Percentiles rank a stretch among this genome's conserved stretches.
Conservation (phyloP, 2,888 invertebrate genomes). For the Ypsolopha sequella region DNA sequence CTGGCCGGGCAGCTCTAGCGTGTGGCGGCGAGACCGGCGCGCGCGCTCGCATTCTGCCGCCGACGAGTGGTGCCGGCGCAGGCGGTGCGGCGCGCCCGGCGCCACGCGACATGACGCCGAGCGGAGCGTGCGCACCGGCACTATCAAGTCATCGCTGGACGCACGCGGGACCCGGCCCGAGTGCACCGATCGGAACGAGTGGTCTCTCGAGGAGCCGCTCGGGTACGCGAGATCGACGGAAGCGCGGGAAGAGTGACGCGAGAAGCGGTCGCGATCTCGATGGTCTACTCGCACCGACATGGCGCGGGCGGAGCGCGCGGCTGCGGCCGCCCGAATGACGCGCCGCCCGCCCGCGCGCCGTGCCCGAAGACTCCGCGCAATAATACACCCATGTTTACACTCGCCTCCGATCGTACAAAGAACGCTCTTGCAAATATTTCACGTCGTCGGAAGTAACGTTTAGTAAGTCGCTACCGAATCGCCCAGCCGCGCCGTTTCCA, state of each 20-base stretch:
- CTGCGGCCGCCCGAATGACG: constrained; percentile 64
- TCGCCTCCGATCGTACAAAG: constrained; percentile 50
- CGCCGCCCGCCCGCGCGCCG: constrained; percentile 8
- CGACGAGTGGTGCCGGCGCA: constrained; percentile 61
- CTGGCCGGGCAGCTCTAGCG: constrained; percentile 54
- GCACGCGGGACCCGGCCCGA: constrained; percentile 58
- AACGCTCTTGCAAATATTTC: constrained; percentile 49
- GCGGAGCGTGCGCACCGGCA: constrained; percentile 59
- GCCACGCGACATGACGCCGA: constrained; percentile 60
- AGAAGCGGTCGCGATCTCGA: constrained; percentile 61
- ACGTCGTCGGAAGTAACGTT: constrained; percentile 38
- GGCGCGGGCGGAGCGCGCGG: constrained; percentile 59
- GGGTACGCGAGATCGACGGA: constrained; percentile 59
- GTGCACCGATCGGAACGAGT: constrained; percentile 60
- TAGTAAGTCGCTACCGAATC: constrained; percentile 5
- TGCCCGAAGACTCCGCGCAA: neutral
- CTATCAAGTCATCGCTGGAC: constrained; percentile 61
- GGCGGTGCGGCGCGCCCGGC: constrained; percentile 56
- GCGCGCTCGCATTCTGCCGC: constrained; percentile 64
- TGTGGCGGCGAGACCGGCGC: constrained; percentile 55
- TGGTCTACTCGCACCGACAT: constrained; percentile 65
- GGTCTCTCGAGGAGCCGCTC: constrained; percentile 51
- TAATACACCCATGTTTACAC: constrained; percentile 33
- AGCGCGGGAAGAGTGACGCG: constrained; percentile 64
- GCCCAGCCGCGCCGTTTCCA: constrained; percentile 30